Base-by-base conservation (phyloP, 2,113 vertebrate species). In the Propithecus coquereli region DNA sequence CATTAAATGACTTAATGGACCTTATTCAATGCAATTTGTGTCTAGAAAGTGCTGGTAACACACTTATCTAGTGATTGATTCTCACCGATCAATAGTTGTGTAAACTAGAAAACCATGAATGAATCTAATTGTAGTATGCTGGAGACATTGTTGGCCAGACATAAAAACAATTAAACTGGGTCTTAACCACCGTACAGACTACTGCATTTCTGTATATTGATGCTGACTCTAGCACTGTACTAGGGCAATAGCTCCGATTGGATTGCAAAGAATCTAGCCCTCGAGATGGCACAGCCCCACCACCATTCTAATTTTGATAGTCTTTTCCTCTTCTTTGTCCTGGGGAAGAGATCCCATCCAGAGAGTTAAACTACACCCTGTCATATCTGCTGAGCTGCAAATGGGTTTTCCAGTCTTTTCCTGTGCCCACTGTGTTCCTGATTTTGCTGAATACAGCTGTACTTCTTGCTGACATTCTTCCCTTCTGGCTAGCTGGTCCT, bases 1-100 rank as follows among this genome's bases (percentile, higher is more conserved):
- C 74, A 34, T 74, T 90, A 83, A 79, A 13, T 52, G 27, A 71
- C 37, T 73, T 84, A 71, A 68, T 70, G 37, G 66, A 45, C 34
- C 66, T 85, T 73, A 70, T 14, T 86, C 43, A 20, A 34, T 84
- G 23, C 27, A 54, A 66, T 87, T 47, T n/a, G 7, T 87, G 65
- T 91, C 76, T 94, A 43, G 50, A 91, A 91, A 74, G 34, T 82
- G 52, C 74, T 43, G 14, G 59, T 17, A 65, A 54, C 76, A 73
- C 12, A 34, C n/a, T 93, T 66, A 65, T 4, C 12, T 76, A n/a
- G 20, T 71, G 34, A 52, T 61, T 79, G 61, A 77, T 40, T 79
- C 61, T 85, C 23, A 54, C 3, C 50, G 45, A 65, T 25, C 34
- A 50, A 25, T 45, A 77, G 34, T 30, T 43, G 5, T 68, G 27